A percentile compares a stretch with the other conserved stretches of the same genome.
These are phyloP conservation scores for Portevinia maculata DNA, from an alignment of 2,888 invertebrate genomes.

Conservation along the genomic window DNA sequence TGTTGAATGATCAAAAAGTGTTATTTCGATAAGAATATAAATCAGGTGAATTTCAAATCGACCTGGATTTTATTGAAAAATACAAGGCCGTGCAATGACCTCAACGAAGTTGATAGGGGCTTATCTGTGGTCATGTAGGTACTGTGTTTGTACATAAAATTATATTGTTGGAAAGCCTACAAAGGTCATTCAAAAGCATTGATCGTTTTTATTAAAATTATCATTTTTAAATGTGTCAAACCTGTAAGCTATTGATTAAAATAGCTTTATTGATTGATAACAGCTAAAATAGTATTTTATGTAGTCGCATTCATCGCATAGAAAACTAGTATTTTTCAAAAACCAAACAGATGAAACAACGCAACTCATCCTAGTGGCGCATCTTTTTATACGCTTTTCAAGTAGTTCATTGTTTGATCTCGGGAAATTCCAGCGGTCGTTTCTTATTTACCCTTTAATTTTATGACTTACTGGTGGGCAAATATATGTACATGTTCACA, in stretches of 20 bases:
- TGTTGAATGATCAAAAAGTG: constrained; percentile 14
- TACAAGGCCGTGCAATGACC: constrained; percentile 59
- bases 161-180: not conserved
- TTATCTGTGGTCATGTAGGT: too few relatives aligned
- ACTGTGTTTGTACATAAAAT: not conserved
- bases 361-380: too few relatives aligned
- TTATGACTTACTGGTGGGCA: too few relatives aligned
- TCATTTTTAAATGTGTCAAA: constrained; percentile 3
- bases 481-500: too few relatives aligned
- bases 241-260: not conserved
- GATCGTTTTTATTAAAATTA: not conserved
- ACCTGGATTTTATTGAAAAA: constrained; percentile 27
- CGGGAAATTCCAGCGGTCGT: too few relatives aligned
- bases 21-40: constrained; percentile 39
- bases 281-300: not conserved
- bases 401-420: too few relatives aligned
- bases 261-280: constrained; percentile 6
- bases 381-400: too few relatives aligned
- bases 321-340: too few relatives aligned
- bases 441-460: too few relatives aligned
- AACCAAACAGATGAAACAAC: too few relatives aligned
- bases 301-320: too few relatives aligned
- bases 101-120: not conserved
- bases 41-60: constrained; percentile 11
- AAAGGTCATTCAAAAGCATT: not conserved